Conservation (phyloP, 2,113 vertebrate species). For the Gasterosteus nipponicus region DNA sequence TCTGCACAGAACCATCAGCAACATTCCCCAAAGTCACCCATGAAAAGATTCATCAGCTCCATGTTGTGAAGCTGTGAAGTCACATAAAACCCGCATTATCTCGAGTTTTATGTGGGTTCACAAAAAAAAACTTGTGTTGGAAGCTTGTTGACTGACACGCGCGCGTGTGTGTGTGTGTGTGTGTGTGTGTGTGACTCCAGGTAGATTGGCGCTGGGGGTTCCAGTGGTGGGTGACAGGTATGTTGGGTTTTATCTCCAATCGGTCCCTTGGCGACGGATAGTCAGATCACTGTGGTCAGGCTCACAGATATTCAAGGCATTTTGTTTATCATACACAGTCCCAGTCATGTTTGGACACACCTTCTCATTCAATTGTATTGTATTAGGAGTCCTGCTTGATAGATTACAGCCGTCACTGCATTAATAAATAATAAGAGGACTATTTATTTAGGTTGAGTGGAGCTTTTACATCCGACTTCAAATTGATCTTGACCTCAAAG, state of each 20-base stretch:
- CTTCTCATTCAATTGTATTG: no score
- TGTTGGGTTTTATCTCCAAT: conserved; percentile 57
- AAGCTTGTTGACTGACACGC: background rate
- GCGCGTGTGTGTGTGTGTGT: background rate
- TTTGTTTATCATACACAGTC: background rate
- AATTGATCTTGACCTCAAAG: background rate
- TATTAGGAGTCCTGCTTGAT: background rate
- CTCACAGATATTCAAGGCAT: conserved; percentile 21
- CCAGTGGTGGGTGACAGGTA: conserved; percentile 61
- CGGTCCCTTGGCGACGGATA: conserved; percentile 22
- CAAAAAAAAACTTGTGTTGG: background rate
- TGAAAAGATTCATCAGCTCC: background rate
- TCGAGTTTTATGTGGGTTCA: conserved; percentile 4
- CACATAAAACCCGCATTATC: background rate
- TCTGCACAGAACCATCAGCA: conserved; percentile 25
- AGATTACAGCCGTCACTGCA: background rate
- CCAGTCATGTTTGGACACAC: no score
- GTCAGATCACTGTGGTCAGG: conserved; percentile 54
- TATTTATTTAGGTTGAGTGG: background rate
- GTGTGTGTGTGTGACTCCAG: conserved; percentile 30
- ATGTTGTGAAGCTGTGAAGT: conserved; percentile 14
- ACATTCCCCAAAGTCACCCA: conserved; percentile 4
- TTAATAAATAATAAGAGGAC: background rate
- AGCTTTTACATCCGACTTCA: conserved; percentile 3
- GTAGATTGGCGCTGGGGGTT: conserved; percentile 51